Percentiles rank a stretch among this genome's conserved stretches.
Evolutionary conservation across 2,888 invertebrate species (phyloP).

Genomic region (Esperia sulphurella): DNA sequence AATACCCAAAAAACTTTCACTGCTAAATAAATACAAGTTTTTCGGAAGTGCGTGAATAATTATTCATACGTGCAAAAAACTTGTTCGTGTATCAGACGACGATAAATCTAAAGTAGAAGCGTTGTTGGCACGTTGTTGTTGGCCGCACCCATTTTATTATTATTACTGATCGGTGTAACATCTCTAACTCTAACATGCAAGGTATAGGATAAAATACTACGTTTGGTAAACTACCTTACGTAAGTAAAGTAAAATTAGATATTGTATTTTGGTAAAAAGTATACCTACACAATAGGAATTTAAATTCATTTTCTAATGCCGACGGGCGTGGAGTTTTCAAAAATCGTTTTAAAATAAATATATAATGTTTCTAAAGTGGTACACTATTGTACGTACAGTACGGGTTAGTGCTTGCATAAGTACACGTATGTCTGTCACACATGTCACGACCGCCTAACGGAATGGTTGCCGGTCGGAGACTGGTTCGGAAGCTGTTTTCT

Average conservation of each 20-base stretch:
- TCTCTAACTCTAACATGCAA: no score
- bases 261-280: no score
- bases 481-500: slow-evolving; percentile 41
- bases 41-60: slow-evolving; percentile 39
- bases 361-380: no score
- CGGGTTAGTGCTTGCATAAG: neutral
- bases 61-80: slow-evolving; percentile 29
- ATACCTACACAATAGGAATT: no score
- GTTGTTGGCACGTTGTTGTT: slow-evolving; percentile 1
- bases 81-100: slow-evolving; percentile 19
- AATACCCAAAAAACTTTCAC: slow-evolving; percentile 64
- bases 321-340: no score
- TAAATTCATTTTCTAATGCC: no score
- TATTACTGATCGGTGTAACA: no score
- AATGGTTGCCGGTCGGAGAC: slow-evolving; percentile 32
- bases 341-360: no score
- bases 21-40: slow-evolving; percentile 43
- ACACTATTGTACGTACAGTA: neutral
- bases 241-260: no score
- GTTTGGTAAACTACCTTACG: no score
- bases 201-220: no score
- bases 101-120: slow-evolving; percentile 10
- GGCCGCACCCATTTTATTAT: slow-evolving; percentile 14
- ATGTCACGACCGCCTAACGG: slow-evolving; percentile 39
- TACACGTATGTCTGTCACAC: neutral